phyloP scores from a whole-genome alignment of 2,797 vertebrate genomes.

The Mormyrops boulengeri region DNA sequence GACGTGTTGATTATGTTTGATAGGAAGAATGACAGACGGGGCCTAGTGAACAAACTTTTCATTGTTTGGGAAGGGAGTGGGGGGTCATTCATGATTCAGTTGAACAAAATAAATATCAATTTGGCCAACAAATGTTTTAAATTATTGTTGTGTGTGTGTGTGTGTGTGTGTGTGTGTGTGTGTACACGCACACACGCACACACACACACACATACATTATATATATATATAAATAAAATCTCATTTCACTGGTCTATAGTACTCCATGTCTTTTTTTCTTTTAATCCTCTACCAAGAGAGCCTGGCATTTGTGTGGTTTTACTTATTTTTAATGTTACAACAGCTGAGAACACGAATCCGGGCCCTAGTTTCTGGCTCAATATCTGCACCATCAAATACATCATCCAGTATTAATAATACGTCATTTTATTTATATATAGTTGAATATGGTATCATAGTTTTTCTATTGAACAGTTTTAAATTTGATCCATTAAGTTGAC shows the following conservation, averaged over 20 bases:
- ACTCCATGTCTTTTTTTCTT: not conserved
- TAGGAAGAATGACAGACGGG: no score
- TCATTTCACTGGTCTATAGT: not conserved
- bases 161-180: not conserved
- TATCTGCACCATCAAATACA: slow-evolving; percentile 48
- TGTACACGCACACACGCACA: no score
- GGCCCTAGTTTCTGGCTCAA: slow-evolving; percentile 55
- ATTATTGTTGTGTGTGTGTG: not conserved
- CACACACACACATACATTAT: no score
- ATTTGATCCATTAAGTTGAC: not conserved
- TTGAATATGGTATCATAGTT: not conserved
- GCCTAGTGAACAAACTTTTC: no score
- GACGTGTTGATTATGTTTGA: not conserved
- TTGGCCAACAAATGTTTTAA: not conserved
- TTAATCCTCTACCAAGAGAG: slow-evolving; percentile 48
- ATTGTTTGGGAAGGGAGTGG: slow-evolving; percentile 28
- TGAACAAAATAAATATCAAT: not conserved
- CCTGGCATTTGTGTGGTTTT: slow-evolving; percentile 62
- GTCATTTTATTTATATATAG: not conserved
- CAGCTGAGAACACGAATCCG: slow-evolving; percentile 60
- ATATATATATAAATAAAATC: not conserved
- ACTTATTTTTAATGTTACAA: slow-evolving; percentile 67
- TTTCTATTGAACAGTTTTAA: not conserved
- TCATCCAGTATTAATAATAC: slow-evolving; percentile 36
- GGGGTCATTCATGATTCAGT: not conserved